Evolutionary conservation across 2,797 vertebrate species (phyloP).

Genomic region (Poecilia picta): DNA sequence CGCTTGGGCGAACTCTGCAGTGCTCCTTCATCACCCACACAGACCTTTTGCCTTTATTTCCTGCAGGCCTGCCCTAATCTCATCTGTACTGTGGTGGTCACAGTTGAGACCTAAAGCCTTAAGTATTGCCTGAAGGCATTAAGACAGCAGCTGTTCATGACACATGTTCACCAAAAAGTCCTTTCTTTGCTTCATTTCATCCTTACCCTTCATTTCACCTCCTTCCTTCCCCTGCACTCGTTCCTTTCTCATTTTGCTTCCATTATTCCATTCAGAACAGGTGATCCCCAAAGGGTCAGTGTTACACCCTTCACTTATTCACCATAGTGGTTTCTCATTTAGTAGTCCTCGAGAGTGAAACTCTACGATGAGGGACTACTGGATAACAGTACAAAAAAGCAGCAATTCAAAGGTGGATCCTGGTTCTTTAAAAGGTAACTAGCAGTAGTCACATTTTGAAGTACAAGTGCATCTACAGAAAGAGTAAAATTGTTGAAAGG

Average conservation of each 20-base stretch:
- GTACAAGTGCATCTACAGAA: not conserved
- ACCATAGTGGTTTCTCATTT: constrained; percentile 33
- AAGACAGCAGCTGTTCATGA: constrained; percentile 68
- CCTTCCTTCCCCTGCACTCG: constrained; percentile 15
- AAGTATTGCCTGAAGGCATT: constrained; percentile 51
- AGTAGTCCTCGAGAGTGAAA: constrained; percentile 29
- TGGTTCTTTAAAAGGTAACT: not conserved
- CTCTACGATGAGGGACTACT: constrained; percentile 36
- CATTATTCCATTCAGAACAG: constrained; percentile 48
- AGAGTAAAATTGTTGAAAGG: not conserved
- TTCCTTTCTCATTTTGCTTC: constrained; percentile 28
- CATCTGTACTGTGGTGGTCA: constrained; percentile 25
- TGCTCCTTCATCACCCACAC: not conserved
- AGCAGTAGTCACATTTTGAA: constrained; percentile 14
- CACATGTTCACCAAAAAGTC: constrained; percentile 67
- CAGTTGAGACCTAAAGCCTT: constrained; percentile 43
- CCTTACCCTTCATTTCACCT: constrained; percentile 51
- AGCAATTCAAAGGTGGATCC: constrained; percentile 33
- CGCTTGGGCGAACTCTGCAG: constrained; percentile 14
- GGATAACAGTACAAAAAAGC: constrained; percentile 57
- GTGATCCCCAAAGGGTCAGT: constrained; percentile 58
- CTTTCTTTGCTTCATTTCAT: constrained; percentile 66
- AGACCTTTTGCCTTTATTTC: constrained; percentile 22
- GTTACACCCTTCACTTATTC: constrained; percentile 68
- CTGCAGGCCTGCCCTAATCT: constrained; percentile 25